Base-by-base conservation (phyloP, 2,888 invertebrate species). In the Chesias legatella region DNA sequence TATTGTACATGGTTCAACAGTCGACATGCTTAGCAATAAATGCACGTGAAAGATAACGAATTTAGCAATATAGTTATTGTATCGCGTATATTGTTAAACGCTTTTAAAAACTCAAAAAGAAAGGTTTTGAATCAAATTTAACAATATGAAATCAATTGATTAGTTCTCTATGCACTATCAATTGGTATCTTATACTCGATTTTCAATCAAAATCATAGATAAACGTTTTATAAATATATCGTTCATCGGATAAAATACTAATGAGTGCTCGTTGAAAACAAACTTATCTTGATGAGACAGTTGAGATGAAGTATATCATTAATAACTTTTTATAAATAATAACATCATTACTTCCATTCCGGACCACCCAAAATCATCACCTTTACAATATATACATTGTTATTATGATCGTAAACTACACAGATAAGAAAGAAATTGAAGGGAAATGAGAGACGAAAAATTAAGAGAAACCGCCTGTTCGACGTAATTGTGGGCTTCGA, bases 321-420 rank as follows among this genome's bases (percentile, higher is more conserved):
- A 84, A 85, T 84, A 84, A 83, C 63, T 63, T 63, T 56, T 60
- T 76, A 78, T 75, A 78, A 76, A 82, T 84, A 84, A 83, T 80
- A 83, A 81, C 81, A 81, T 85, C 79, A 79, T 81, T 84, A 75
- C 74, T 66, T 71, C 53, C 60, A 64, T 69, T 56, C 45, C 43
- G 64, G 86, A 85, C 86, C 86, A 88, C 86, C 86, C 86, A 83
- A 85, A 85, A 84, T 85, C 85, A 80, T 81, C 85, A 85, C 83
- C 79, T 83, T 48, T 51, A 62, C 56, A 61, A 57, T 62, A 62
- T 58, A 59, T 67, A 65, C 65, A 65, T 67, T 65, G 66, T 67
- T 58, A 62, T 63, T 38, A 48, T 53, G 65, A 71, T 75, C 74
- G 62, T 79, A 79, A 80, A 78, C 72, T 62, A 64, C 36, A 38